Conservation (phyloP, 2,888 invertebrate species). For the Villa cingulata region DNA sequence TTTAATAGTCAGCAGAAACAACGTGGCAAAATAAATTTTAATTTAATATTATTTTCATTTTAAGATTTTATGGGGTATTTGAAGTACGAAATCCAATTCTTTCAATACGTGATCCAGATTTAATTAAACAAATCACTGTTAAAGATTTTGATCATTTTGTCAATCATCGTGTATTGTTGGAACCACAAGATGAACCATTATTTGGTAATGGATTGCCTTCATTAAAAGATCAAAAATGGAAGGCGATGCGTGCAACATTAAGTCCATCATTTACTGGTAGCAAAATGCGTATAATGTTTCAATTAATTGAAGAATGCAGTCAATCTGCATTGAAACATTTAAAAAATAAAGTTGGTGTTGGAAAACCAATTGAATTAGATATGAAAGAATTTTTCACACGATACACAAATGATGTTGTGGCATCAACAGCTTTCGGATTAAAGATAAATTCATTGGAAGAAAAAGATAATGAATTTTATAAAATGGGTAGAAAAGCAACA, state of each 20-base stretch:
- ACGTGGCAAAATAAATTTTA: no score
- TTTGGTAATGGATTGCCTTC: constrained; percentile 39
- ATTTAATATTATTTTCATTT: no score
- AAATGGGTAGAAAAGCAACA: constrained; percentile 38
- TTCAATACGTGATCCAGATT: constrained; percentile 40
- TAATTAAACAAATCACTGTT: constrained; percentile 40
- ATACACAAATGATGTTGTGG: constrained; percentile 35
- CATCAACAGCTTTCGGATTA: constrained; percentile 37
- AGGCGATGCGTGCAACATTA: constrained; percentile 36
- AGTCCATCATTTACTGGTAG: constrained; percentile 38
- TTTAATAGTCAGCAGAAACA: no score
- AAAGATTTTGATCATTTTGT: constrained; percentile 45
- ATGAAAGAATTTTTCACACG: constrained; percentile 31
- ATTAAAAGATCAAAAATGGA: constrained; percentile 35
- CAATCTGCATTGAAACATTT: background rate
- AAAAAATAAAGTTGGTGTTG: background rate
- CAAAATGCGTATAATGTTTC: constrained; percentile 35
- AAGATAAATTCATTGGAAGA: constrained; percentile 41
- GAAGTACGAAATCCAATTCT: constrained; percentile 35
- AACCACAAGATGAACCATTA: constrained; percentile 36
- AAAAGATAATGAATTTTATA: constrained; percentile 41
- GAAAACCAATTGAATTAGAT: constrained; percentile 23
- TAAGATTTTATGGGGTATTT: constrained; percentile 38
- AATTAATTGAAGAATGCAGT: constrained; percentile 1
- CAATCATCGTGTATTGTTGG: constrained; percentile 36